Percentiles rank a stretch among this genome's conserved stretches.
Conservation (phyloP, 2,888 invertebrate species). For the Drosophila kambysellisi region DNA sequence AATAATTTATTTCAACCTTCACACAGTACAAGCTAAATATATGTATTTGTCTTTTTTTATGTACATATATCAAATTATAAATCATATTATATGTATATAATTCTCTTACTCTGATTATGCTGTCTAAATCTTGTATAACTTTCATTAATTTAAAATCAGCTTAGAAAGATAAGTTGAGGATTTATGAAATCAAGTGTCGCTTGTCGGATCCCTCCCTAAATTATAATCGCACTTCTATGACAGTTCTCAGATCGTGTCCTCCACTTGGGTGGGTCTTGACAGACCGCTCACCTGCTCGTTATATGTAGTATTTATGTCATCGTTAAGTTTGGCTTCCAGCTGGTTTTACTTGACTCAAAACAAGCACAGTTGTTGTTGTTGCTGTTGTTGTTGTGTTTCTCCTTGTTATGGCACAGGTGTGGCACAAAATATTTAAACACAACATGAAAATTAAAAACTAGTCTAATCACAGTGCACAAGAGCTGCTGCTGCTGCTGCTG, state of each 20-base stretch:
- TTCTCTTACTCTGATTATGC: neutral
- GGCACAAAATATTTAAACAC: conserved; percentile 77
- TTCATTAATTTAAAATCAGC: neutral
- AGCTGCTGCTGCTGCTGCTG: conserved; percentile 29
- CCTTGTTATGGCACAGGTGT: conserved; percentile 63
- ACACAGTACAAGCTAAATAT: no score
- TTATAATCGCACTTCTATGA: conserved; percentile 18
- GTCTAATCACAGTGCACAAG: conserved; percentile 69
- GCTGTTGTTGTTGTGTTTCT: conserved; percentile 10
- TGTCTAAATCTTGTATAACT: neutral
- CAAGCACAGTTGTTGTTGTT: conserved; percentile 39
- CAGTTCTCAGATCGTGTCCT: conserved; percentile 28
- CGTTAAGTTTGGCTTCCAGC: conserved; percentile 76
- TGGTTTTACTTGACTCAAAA: conserved; percentile 63
- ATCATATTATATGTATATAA: neutral
- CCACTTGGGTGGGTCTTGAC: conserved; percentile 47
- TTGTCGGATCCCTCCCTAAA: conserved; percentile 7
- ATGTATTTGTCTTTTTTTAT: neutral
- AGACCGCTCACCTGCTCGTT: conserved; percentile 61
- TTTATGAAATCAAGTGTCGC: neutral
- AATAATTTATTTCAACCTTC: neutral
- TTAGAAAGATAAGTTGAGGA: neutral
- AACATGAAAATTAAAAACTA: conserved; percentile 76
- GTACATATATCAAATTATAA: neutral
- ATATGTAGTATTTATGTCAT: conserved; percentile 77